phyloP scores from a whole-genome alignment of 2,113 vertebrate species.

The Peromyscus californicus region DNA sequence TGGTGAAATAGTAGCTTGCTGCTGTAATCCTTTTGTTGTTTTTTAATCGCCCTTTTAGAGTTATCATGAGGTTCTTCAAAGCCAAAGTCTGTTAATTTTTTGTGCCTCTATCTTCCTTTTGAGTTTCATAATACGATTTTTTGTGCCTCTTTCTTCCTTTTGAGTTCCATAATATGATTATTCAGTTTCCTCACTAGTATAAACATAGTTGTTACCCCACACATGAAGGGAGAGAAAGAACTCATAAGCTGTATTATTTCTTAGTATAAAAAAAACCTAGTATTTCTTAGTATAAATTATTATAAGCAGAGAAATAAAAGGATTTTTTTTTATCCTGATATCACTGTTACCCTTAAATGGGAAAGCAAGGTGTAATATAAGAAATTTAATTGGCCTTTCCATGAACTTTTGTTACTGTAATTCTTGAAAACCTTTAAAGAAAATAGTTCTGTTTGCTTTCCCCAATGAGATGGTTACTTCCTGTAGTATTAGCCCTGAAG shows the following conservation, averaged over 20 bases:
- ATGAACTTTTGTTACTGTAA: conserved; percentile 59
- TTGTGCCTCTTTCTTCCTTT: conserved; percentile 49
- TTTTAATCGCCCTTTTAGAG: conserved; percentile 76
- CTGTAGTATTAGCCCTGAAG: neutral
- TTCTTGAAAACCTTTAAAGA: conserved; percentile 67
- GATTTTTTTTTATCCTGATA: neutral
- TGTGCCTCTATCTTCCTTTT: conserved; percentile 48
- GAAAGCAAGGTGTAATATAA: conserved; percentile 48
- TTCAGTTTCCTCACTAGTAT: conserved; percentile 32
- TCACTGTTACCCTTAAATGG: conserved; percentile 9
- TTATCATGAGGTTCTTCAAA: conserved; percentile 68
- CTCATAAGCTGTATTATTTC: conserved; percentile 23
- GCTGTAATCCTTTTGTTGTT: conserved; percentile 84
- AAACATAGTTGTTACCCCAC: conserved; percentile 10
- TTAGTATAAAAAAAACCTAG: neutral
- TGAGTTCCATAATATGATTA: conserved; percentile 57
- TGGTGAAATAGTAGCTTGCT: conserved; percentile 85
- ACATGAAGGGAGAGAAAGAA: conserved; percentile 65
- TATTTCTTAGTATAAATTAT: conserved; percentile 38
- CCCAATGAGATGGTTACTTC: neutral
- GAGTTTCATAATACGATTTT: conserved; percentile 54
- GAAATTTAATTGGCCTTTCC: neutral
- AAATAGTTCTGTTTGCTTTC: conserved; percentile 17
- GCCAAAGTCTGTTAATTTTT: conserved; percentile 67
- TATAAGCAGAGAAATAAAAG: conserved; percentile 30